These are phyloP conservation scores for Puma concolor DNA, from an alignment of 2,113 vertebrate genomes.

Conservation along the genomic window DNA sequence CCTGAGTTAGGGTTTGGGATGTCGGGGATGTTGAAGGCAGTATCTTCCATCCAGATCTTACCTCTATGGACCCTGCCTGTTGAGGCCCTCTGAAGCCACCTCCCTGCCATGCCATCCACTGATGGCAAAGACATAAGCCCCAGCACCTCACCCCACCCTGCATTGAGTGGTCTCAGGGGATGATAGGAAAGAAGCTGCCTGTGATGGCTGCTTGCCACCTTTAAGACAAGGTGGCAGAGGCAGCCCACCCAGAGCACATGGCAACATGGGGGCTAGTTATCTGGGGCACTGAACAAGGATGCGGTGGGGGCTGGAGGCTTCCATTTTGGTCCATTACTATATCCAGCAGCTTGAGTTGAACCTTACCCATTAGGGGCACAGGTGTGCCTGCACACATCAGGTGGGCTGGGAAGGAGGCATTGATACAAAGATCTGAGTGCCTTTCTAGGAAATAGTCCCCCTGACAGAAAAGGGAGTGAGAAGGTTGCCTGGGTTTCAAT, in stretches of 20 bases:
- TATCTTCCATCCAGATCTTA: neutral
- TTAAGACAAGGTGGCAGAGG: neutral
- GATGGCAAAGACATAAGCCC: too few species aligned
- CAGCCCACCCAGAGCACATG: neutral
- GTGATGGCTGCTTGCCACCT: neutral
- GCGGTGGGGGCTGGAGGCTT: neutral
- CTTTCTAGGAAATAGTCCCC: neutral
- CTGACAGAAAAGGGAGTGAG: accelerated
- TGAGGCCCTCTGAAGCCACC: neutral
- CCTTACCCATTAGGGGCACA: neutral
- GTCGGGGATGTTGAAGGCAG: too few species aligned
- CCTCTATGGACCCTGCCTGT: accelerated
- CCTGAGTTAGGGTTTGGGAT: too few species aligned
- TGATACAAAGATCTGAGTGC: neutral
- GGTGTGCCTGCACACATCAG: accelerated
- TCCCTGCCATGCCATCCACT: neutral
- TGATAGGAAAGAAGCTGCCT: neutral
- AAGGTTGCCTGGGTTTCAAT: neutral
- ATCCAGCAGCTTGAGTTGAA: neutral
- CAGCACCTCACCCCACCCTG: too few species aligned
- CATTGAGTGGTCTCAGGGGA: neutral
- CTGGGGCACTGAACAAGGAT: neutral
- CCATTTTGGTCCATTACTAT: too few species aligned
- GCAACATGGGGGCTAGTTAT: accelerated
- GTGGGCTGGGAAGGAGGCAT: too few species aligned